Evolutionary conservation across 2,888 invertebrate genomes (phyloP), one percentile per base, ranked within the genome.

Genomic region (Antitype chi): DNA sequence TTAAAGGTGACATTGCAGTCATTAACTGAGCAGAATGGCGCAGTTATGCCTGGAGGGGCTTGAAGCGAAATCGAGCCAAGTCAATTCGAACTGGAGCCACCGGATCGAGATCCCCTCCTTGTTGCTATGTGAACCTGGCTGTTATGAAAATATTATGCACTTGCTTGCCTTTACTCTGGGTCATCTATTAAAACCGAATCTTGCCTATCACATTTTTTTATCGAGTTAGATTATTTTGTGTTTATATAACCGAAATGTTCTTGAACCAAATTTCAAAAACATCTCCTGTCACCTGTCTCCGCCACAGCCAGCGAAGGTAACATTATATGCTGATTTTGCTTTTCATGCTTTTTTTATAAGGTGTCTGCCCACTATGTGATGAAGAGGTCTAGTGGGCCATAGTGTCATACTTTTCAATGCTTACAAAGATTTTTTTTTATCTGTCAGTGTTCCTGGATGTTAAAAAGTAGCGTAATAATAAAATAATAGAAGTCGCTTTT

Each of bases 1-100:
- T 80, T 76, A 32, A 80, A 82, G 82, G 57, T 63, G 80, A 80
- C 82, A 53, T 63, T 38, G 38, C 57, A 76, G 82, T 82, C 82
- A 80, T 80, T 82, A 80, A 47, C 52, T 32, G 68, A 63, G 57
- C 57, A 82, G 68, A 82, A 80, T 80, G 55, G 82, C 57, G 77
- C 63, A 76, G 77, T 80, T 82, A 81, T 81, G 81, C 75, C 81
- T 74, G 63, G 62, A 78, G 76, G 73, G 43, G 52, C 2, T 66
- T 11, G 25, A 28, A 47, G n/a, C 75, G 47, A 81, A 74, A 64
- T 74, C 52, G 64, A 81, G 64, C 52, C 81, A 78, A 66, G 75
- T 38, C 64, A n/a, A 75, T 81, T 74, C 52, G 64, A 47, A 57
- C 25, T 74, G 11, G 63, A 59, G 32, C 25, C 8, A 74, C 59